Percentiles rank a stretch among this genome's conserved stretches.
These are phyloP conservation scores for Leptocoma aspasia DNA, from an alignment of 2,113 vertebrate genomes.

Conservation along the genomic window DNA sequence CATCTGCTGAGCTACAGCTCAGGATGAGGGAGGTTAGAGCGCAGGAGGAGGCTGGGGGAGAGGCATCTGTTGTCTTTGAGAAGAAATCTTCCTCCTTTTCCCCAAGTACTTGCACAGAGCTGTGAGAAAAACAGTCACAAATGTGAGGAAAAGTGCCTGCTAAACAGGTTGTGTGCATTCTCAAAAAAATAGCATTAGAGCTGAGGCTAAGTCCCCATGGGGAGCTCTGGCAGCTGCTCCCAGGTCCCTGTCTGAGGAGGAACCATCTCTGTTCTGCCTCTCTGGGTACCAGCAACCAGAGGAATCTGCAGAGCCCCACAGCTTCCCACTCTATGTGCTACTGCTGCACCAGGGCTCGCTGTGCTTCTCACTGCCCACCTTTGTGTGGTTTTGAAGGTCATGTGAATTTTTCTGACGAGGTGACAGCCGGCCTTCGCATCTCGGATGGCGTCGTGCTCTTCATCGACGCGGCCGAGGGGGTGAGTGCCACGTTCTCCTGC, in stretches of 20 bases:
- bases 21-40: neutral
- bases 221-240: neutral
- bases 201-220: neutral
- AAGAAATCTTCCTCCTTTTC: neutral
- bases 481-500: slow-evolving; percentile 63
- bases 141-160: neutral
- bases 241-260: neutral
- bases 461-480: slow-evolving; percentile 96
- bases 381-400: slow-evolving; percentile 77
- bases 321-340: neutral
- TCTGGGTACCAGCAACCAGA: neutral
- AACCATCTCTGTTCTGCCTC: neutral
- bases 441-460: slow-evolving; percentile 96
- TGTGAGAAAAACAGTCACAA: slow-evolving; percentile 8
- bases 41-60: neutral
- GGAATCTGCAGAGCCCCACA: neutral
- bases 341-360: neutral
- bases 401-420: slow-evolving; percentile 96
- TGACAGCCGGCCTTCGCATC: slow-evolving; percentile 92
- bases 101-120: neutral
- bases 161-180: neutral
- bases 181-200: neutral
- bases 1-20: neutral
- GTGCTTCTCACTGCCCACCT: neutral
- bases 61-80: slow-evolving; percentile 11